Evolutionary conservation across 2,113 vertebrate genomes (phyloP).

Genomic region (Oryzias woworae): DNA sequence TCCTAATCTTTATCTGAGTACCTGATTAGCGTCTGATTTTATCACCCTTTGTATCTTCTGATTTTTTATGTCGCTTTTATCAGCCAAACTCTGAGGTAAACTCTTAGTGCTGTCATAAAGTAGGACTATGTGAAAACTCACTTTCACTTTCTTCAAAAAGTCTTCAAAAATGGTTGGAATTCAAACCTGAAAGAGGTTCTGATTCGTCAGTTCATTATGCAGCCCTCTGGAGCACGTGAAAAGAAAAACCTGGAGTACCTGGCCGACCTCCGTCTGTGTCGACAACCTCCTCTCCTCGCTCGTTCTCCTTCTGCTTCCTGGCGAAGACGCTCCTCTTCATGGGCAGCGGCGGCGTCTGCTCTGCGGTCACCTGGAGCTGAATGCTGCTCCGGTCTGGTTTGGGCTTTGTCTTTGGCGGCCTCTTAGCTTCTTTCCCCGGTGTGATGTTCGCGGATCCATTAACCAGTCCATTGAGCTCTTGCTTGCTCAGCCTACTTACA

Average conservation of each 20-base stretch:
- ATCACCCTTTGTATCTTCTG: no score
- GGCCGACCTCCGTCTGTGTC: conserved; percentile 51
- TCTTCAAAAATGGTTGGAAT: no score
- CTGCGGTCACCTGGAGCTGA: not conserved
- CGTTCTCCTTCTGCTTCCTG: not conserved
- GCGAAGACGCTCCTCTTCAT: conserved; percentile 46
- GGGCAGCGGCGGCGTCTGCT: conserved; percentile 63
- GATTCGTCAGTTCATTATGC: no score
- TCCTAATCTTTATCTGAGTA: no score
- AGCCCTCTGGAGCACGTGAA: no score
- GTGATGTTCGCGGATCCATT: not conserved
- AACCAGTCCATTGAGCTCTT: conserved; percentile 11
- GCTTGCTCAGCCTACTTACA: conserved; percentile 66
- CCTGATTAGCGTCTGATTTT: no score
- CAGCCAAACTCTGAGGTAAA: no score
- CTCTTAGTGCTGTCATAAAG: no score
- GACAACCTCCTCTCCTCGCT: conserved; percentile 19
- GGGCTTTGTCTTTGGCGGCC: conserved; percentile 58
- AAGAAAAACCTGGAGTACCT: conserved; percentile 53
- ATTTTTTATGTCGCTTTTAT: no score
- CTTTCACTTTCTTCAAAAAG: no score
- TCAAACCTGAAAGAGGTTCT: no score
- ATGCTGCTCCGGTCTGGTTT: conserved; percentile 28
- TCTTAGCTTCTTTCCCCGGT: not conserved
- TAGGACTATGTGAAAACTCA: no score